Percentiles rank a stretch among this genome's conserved stretches.
Conservation (phyloP, 2,797 vertebrate species). For the Buceros bicornis region DNA sequence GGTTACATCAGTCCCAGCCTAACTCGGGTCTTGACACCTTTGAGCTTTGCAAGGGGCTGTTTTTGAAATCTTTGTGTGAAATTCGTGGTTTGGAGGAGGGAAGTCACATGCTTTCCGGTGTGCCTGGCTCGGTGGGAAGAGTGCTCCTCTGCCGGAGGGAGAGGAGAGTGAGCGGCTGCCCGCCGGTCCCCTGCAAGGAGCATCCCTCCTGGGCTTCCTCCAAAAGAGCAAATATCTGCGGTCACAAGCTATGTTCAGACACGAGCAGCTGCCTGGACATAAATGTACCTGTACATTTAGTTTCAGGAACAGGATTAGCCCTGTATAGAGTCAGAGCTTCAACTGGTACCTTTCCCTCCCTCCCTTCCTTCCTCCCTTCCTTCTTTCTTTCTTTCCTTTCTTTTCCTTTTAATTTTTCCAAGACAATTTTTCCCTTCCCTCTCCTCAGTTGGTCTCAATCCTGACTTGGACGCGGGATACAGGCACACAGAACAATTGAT, state of each 20-base stretch:
- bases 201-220: not conserved
- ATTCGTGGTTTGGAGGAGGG: not conserved
- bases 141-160: not conserved
- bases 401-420: not conserved
- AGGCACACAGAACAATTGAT: not conserved
- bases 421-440: not conserved
- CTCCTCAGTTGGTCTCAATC: slow-evolving; percentile 15
- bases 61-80: not conserved
- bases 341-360: not conserved
- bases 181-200: not conserved
- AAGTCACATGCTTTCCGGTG: accelerated
- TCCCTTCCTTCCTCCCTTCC: not conserved
- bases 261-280: not conserved
- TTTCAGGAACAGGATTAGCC: not conserved
- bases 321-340: not conserved
- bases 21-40: not conserved
- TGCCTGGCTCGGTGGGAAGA: not conserved
- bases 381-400: not conserved
- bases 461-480: not conserved
- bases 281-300: not conserved
- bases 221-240: not conserved
- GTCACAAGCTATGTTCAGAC: not conserved
- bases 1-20: not conserved
- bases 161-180: not conserved
- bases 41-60: not conserved